Conservation (phyloP, 2,888 invertebrate genomes). For the Notocelia uddmanniana region DNA sequence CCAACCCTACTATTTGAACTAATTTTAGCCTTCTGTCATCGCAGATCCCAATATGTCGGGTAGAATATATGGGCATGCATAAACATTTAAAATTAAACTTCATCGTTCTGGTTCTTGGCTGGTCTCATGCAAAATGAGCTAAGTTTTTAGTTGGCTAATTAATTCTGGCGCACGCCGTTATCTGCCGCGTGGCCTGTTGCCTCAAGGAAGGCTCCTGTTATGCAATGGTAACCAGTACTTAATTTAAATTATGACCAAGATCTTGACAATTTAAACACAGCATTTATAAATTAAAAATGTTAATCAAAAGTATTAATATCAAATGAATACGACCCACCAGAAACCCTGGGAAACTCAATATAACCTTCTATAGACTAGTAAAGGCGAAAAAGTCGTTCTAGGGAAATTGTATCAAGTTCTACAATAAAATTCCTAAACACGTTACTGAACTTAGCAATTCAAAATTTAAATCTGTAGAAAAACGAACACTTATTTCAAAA, state of each 20-base stretch:
- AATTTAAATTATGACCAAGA: not conserved
- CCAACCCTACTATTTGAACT: no score
- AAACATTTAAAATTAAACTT: constrained; percentile 39
- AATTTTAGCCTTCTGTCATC: not conserved
- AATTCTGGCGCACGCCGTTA: constrained; percentile 72
- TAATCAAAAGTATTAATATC: not conserved
- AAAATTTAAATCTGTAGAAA: no score
- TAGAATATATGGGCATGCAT: constrained; percentile 21
- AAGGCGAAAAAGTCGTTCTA: no score
- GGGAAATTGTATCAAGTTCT: no score
- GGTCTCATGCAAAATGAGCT: constrained; percentile 62
- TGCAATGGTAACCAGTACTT: constrained; percentile 31
- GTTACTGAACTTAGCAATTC: no score
- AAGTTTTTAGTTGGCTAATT: constrained; percentile 75
- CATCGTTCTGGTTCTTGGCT: constrained; percentile 47
- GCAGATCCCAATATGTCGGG: not conserved
- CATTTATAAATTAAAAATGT: not conserved
- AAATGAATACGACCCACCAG: no score
- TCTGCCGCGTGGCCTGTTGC: constrained; percentile 54
- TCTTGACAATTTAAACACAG: not conserved
- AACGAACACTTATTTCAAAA: no score
- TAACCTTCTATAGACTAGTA: no score
- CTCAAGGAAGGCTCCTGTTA: constrained; percentile 50
- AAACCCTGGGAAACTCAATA: no score
- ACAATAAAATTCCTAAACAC: no score